A percentile compares a stretch with the other conserved stretches of the same genome.
These are phyloP conservation scores for Malurus alboscapulatus DNA, from an alignment of 2,113 vertebrate species.

Conservation along the genomic window DNA sequence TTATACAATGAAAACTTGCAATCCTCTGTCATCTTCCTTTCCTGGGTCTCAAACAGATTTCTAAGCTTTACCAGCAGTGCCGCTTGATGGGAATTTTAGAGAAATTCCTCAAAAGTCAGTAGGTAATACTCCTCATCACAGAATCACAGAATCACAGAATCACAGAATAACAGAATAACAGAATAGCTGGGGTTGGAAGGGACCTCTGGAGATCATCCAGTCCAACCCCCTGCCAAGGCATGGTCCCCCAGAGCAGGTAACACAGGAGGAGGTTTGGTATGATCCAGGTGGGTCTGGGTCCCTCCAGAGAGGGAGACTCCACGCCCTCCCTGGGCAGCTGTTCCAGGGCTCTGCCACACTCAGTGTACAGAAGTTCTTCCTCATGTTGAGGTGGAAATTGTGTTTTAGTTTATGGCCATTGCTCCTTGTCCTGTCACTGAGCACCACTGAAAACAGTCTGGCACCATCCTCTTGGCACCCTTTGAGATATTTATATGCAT, in stretches of 20 bases:
- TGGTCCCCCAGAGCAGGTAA: neutral
- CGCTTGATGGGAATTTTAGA: neutral
- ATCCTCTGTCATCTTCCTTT: neutral
- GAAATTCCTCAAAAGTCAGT: neutral
- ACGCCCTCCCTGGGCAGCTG: neutral
- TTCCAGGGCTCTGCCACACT: neutral
- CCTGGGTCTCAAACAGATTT: neutral
- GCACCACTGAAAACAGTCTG: neutral
- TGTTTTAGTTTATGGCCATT: neutral
- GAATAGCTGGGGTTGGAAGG: neutral
- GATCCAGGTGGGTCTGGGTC: neutral
- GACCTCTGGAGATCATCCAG: neutral
- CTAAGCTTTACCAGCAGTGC: neutral
- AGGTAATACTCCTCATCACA: neutral
- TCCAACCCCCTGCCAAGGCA: neutral
- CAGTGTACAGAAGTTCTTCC: accelerated
- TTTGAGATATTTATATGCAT: neutral
- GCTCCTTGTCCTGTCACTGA: neutral
- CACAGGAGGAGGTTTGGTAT: accelerated
- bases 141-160: neutral
- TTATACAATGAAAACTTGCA: neutral
- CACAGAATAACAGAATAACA: no score
- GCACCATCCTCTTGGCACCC: neutral
- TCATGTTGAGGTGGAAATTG: neutral
- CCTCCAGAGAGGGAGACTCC: neutral